Percentiles rank a stretch among this genome's conserved stretches.
Evolutionary conservation across 2,113 vertebrate species (phyloP).

Genomic region (Gambusia affinis): DNA sequence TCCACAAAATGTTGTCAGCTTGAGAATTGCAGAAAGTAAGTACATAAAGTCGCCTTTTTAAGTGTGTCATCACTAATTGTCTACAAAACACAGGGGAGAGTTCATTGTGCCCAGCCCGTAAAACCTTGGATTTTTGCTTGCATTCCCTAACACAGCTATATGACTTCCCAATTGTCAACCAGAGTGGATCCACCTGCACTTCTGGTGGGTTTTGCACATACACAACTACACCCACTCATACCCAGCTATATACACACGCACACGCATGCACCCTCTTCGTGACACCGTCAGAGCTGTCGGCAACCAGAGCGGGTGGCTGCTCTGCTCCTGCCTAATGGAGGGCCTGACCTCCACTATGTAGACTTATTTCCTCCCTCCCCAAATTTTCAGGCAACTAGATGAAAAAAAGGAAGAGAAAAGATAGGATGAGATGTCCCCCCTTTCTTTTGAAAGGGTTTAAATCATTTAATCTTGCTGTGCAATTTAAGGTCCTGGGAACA

Average conservation of each 20-base stretch:
- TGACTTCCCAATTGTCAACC: conserved; percentile 32
- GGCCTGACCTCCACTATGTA: conserved; percentile 72
- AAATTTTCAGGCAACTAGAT: conserved; percentile 62
- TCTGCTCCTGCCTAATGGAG: conserved; percentile 74
- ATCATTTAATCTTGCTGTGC: conserved; percentile 64
- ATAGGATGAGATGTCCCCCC: conserved; percentile 46
- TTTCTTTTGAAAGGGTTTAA: conserved; percentile 51
- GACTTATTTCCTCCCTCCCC: conserved; percentile 72
- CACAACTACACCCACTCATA: conserved; percentile 17
- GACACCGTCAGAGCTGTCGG: conserved; percentile 57
- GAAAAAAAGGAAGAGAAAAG: conserved; percentile 40
- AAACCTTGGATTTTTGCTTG: conserved; percentile 27
- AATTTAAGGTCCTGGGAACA: conserved; percentile 57
- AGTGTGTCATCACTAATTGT: conserved; percentile 45
- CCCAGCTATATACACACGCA: not conserved
- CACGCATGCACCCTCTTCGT: conserved; percentile 8
- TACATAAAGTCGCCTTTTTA: conserved; percentile 34
- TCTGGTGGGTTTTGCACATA: conserved; percentile 19
- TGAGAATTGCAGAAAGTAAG: conserved; percentile 21
- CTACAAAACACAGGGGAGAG: conserved; percentile 21
- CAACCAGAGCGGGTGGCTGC: conserved; percentile 63
- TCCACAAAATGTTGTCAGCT: conserved; percentile 16
- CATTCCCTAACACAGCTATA: conserved; percentile 6
- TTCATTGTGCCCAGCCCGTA: conserved; percentile 23
- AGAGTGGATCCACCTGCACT: conserved; percentile 43